These are phyloP conservation scores for Trichonephila inaurata DNA, from an alignment of 1,140 invertebrate species.

Conservation along the genomic window DNA sequence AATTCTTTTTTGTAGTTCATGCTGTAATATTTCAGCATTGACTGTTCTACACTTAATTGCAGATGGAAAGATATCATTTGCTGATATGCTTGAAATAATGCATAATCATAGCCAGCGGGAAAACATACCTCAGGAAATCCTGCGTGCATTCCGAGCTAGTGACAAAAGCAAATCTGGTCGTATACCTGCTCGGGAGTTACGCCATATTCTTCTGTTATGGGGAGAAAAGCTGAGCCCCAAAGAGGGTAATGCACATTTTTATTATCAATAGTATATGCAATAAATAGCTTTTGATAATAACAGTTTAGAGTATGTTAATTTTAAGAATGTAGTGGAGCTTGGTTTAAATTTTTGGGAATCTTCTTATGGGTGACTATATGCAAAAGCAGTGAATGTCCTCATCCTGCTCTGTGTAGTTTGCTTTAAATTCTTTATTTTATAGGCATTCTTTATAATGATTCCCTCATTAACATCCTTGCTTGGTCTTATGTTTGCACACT, in stretches of 20 bases:
- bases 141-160: slow-evolving; percentile 92
- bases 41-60: slow-evolving; percentile 77
- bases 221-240: slow-evolving; percentile 93
- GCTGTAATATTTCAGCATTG: slow-evolving; percentile 69
- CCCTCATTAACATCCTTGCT: too few species aligned
- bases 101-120: slow-evolving; percentile 93
- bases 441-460: too few species aligned
- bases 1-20: slow-evolving; percentile 12
- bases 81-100: slow-evolving; percentile 97
- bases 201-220: slow-evolving; percentile 94
- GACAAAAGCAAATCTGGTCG: slow-evolving; percentile 88
- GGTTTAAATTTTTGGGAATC: not conserved
- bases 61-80: slow-evolving; percentile 96
- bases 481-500: too few species aligned
- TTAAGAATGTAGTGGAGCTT: not conserved
- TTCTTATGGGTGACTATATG: not conserved
- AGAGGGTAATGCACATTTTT: slow-evolving; percentile 85
- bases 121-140: slow-evolving; percentile 92
- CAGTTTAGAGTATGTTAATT: not conserved
- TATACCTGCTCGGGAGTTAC: slow-evolving; percentile 90
- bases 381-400: not conserved
- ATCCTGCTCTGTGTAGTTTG: not conserved
- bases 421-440: not conserved
- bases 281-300: not conserved
- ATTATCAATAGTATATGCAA: not conserved